Percentiles rank a stretch among this genome's conserved stretches.
phyloP scores from a whole-genome alignment of 2,797 vertebrate species.

The Macrochelys suwanniensis region DNA sequence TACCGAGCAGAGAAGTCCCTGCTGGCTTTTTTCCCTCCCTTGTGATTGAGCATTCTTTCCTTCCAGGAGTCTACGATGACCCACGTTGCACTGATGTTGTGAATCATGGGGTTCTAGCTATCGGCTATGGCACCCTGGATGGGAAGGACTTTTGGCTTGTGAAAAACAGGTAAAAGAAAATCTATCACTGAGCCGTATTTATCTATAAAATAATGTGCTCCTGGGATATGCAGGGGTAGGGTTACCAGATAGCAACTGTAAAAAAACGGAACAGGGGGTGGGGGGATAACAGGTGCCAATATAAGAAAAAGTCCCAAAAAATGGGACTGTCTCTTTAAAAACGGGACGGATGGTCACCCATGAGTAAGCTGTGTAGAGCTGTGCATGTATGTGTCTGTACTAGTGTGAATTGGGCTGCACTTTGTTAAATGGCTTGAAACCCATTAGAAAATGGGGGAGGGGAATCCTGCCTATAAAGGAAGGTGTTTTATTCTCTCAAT shows the following conservation, averaged over 20 bases:
- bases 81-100: constrained; percentile 78
- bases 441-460: background rate
- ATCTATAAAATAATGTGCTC: fast-evolving
- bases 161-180: constrained; percentile 91
- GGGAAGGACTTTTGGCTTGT: constrained; percentile 93
- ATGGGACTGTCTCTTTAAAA: no score
- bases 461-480: background rate
- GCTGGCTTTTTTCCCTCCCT: background rate
- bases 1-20: background rate
- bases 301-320: no score
- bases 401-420: no score
- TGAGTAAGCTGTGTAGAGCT: background rate
- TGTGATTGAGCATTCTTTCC: background rate
- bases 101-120: constrained; percentile 89
- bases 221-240: background rate
- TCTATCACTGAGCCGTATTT: fast-evolving
- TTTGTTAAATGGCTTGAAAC: background rate
- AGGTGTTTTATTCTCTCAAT: background rate
- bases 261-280: no score
- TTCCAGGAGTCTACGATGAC: constrained; percentile 90
- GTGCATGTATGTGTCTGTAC: background rate
- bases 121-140: constrained; percentile 88
- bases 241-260: no score
- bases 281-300: no score
- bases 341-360: no score